phyloP scores from a whole-genome alignment of 2,888 invertebrate species.

The Eugnorisma glareosa region DNA sequence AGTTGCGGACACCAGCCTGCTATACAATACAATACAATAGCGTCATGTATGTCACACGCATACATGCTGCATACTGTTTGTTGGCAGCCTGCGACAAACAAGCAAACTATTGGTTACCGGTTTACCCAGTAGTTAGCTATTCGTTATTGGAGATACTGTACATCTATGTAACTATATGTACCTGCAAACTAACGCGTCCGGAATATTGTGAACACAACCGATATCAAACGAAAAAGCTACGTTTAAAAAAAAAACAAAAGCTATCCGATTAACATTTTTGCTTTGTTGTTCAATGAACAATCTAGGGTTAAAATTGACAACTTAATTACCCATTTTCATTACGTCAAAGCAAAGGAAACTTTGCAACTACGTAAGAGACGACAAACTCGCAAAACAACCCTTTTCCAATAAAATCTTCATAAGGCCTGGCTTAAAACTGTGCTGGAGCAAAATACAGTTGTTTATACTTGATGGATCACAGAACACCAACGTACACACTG shows the following conservation, averaged over 20 bases:
- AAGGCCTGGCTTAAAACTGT: constrained; percentile 48
- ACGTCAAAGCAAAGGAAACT: constrained; percentile 10
- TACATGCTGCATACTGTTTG: no score
- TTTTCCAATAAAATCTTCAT: constrained; percentile 30
- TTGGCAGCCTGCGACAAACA: constrained; percentile 9
- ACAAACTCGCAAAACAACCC: constrained; percentile 19
- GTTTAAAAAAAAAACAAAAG: not conserved
- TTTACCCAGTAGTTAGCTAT: constrained; percentile 34
- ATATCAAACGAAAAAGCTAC: not conserved
- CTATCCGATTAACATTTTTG: not conserved
- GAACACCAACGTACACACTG: constrained; percentile 42
- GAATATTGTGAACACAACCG: constrained; percentile 10
- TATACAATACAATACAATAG: no score
- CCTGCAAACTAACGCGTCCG: not conserved
- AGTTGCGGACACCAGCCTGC: no score
- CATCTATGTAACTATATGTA: not conserved
- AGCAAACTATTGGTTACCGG: constrained; percentile 23
- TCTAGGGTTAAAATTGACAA: not conserved
- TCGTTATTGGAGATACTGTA: constrained; percentile 19
- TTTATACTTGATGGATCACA: constrained; percentile 49
- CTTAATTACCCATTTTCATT: not conserved
- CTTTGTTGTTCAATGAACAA: not conserved
- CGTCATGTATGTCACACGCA: not conserved
- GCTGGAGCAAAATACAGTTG: constrained; percentile 42
- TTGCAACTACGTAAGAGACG: constrained; percentile 13